A percentile compares a stretch with the other conserved stretches of the same genome.
Conservation (phyloP, 2,113 vertebrate species). For the Acrocephalus arundinaceus region DNA sequence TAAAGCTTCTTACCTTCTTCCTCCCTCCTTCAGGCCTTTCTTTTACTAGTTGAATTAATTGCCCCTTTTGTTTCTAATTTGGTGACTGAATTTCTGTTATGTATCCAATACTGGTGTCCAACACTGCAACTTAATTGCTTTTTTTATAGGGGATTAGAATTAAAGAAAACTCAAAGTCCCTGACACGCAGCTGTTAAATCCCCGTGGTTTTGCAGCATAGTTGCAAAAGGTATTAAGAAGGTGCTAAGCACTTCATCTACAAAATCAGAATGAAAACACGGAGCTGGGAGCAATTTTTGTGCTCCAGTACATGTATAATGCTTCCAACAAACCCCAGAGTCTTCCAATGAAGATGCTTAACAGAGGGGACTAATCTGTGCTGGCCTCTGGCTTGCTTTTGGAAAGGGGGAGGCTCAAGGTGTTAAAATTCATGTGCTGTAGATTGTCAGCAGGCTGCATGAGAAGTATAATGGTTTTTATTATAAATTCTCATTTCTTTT, state of each 20-base stretch:
- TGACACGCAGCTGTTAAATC: background rate
- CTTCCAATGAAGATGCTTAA: background rate
- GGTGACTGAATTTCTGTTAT: background rate
- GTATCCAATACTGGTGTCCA: background rate
- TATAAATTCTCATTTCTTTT: background rate
- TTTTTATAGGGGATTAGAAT: background rate
- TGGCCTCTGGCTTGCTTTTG: background rate
- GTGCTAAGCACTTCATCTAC: background rate
- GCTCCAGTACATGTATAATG: background rate
- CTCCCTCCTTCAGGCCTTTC: background rate
- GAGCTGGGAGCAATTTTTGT: background rate
- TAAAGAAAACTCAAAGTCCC: background rate
- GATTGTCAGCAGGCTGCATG: background rate
- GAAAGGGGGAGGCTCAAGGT: background rate
- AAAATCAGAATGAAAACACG: background rate
- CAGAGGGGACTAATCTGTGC: background rate
- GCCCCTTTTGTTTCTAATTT: background rate
- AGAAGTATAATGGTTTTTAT: background rate
- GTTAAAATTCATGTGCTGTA: background rate
- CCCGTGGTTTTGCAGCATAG: background rate
- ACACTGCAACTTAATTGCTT: background rate
- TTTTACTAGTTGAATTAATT: background rate
- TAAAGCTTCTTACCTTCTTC: background rate
- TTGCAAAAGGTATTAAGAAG: background rate
- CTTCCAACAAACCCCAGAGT: background rate